Percentiles rank a stretch among this genome's conserved stretches.
phyloP scores from a whole-genome alignment of 2,888 invertebrate genomes.

The Clusia tigrina region DNA sequence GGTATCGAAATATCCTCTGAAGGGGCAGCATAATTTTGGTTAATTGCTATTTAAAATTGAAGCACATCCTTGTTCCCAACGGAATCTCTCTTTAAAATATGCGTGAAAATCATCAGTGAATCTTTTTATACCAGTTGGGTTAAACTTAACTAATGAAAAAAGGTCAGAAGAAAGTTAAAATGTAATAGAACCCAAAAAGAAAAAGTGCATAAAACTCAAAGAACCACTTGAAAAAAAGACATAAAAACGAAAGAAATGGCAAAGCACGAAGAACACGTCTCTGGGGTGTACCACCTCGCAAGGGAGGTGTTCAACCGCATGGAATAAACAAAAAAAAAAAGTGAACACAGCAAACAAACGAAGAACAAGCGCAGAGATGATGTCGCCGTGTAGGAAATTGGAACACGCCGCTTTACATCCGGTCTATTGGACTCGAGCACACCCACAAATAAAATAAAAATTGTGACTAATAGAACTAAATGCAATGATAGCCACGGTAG shows the following conservation, averaged over 20 bases:
- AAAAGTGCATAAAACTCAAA: background rate
- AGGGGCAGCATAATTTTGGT: too few relatives aligned
- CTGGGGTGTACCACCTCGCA: background rate
- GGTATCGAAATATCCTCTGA: too few relatives aligned
- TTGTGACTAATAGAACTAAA: constrained; percentile 15
- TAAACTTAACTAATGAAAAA: too few relatives aligned
- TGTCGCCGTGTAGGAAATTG: constrained; percentile 27
- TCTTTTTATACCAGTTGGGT: too few relatives aligned
- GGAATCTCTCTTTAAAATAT: too few relatives aligned
- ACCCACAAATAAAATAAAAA: constrained; percentile 7
- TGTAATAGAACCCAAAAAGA: too few relatives aligned
- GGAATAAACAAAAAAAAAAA: background rate
- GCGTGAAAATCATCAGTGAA: too few relatives aligned
- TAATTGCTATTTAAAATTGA: too few relatives aligned
- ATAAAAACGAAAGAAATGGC: background rate
- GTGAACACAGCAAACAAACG: constrained; percentile 7
- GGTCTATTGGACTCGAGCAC: constrained; percentile 16
- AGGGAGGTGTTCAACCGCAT: constrained; percentile 7
- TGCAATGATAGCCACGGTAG: constrained; percentile 15
- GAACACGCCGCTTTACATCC: constrained; percentile 32
- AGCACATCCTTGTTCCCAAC: too few relatives aligned
- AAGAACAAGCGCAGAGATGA: background rate
- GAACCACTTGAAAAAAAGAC: background rate
- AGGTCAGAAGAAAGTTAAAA: too few relatives aligned
- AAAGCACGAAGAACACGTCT: background rate